Base-by-base conservation (phyloP, 2,888 invertebrate genomes). In the Philereme transversata region DNA sequence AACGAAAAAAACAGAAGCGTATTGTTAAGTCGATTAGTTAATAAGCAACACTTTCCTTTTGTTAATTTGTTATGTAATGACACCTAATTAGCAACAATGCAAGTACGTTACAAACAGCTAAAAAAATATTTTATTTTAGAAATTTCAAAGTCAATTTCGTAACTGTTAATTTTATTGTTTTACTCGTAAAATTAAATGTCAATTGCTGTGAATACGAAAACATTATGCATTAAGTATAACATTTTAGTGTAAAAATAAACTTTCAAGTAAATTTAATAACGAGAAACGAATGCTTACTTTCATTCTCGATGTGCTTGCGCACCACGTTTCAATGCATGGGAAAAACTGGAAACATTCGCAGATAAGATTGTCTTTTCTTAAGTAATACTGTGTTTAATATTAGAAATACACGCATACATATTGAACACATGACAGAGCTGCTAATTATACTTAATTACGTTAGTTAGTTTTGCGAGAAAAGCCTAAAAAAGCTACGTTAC, bases 251-350 rank as follows among this genome's bases (percentile, higher is more conserved):
- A 51, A 41, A 57, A 57, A 54, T 46, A 40, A 57, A 60, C 60
- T 57, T 60, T 54, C 60, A 55, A 57, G n/a, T 34, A 0, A 44
- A 53, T 57, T 65, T 55, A 55, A 63, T 60, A 54, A 45, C 64
- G 62, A 57, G 69, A 64, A 64, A 56, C 54, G 51, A 56, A 64
- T 38, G 60, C 65, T 73, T 73, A 82, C 87, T 84, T 85, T 84
- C 84, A 65, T 80, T 83, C 75, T 81, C 75, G 63, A 69, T 64
- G 72, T 69, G 67, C 63, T 61, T 51, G 57, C 47, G 50, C 53
- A 41, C 51, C 10, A 59, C 34, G 56, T 66, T 65, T 70, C 68
- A 70, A 72, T 70, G 73, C 75, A 77, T 82, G 84, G 79, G 84
- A 81, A 83, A 76, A 69, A 61, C 68, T 59, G 56, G 64, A 56